phyloP scores from a whole-genome alignment of 2,888 invertebrate species.

The Liposcelis brunnea region DNA sequence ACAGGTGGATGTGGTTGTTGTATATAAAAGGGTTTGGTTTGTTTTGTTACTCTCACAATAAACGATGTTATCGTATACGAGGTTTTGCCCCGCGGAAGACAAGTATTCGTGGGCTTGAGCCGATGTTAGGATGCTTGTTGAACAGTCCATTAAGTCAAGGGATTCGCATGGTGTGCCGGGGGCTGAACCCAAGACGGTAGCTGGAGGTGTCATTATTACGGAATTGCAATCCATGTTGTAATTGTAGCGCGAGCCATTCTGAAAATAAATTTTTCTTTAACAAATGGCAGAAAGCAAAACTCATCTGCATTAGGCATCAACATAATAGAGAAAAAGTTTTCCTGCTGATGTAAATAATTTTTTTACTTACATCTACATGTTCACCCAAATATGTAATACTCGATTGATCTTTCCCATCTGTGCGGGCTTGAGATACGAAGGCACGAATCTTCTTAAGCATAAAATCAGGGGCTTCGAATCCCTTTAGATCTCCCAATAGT shows the following conservation, averaged over 20 bases:
- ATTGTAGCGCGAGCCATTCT: constrained; percentile 16
- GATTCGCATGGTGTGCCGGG: constrained; percentile 27
- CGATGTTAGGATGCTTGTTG: too few relatives aligned
- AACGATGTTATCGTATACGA: too few relatives aligned
- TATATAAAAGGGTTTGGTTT: too few relatives aligned
- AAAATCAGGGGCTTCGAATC: constrained; percentile 57
- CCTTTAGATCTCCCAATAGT: constrained; percentile 47
- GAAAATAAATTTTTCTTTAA: background rate
- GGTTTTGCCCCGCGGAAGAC: too few relatives aligned
- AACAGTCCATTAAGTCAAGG: constrained; percentile 23
- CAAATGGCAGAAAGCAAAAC: background rate
- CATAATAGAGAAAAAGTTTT: too few relatives aligned
- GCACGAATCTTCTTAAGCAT: constrained; percentile 55
- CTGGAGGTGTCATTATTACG: constrained; percentile 24
- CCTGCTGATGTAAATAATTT: constrained; percentile 20
- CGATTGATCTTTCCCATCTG: constrained; percentile 17
- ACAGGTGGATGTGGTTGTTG: too few relatives aligned
- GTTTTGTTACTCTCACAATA: too few relatives aligned
- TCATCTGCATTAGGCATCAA: too few relatives aligned
- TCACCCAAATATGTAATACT: background rate
- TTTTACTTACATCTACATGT: constrained; percentile 13
- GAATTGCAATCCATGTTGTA: constrained; percentile 17
- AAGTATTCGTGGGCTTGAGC: too few relatives aligned
- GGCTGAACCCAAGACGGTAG: constrained; percentile 24
- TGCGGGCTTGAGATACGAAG: constrained; percentile 35